A percentile compares a stretch with the other conserved stretches of the same genome.
Conservation (phyloP, 1,140 invertebrate genomes). For the Uloborus diversus region DNA sequence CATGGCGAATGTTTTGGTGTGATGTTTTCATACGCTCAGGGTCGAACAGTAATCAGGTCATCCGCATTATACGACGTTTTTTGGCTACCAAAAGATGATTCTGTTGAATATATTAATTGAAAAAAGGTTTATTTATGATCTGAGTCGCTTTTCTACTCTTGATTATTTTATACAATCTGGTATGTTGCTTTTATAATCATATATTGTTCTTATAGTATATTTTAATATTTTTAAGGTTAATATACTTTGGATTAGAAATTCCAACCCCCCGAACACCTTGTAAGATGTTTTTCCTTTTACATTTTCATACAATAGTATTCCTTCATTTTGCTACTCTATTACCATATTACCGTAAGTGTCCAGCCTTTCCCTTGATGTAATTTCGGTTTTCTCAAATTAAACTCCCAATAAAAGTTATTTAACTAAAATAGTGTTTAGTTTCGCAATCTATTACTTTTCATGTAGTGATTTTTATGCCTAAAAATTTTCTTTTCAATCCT, state of each 20-base stretch:
- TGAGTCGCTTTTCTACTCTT: neutral
- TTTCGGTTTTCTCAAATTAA: too few species aligned
- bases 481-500: too few species aligned
- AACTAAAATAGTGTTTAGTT: too few species aligned
- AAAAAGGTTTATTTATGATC: neutral
- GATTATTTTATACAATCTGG: neutral
- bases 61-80: neutral
- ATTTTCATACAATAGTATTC: too few species aligned
- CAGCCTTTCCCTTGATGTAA: too few species aligned
- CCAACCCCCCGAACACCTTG: too few species aligned
- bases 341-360: too few species aligned
- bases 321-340: too few species aligned
- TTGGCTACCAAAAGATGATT: neutral
- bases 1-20: constrained; percentile 55
- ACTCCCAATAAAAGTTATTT: too few species aligned
- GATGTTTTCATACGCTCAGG: constrained; percentile 28
- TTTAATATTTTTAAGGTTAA: neutral
- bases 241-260: neutral
- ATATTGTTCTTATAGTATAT: neutral
- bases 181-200: neutral
- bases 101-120: neutral
- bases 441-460: too few species aligned
- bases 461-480: too few species aligned
- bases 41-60: constrained; percentile 43
- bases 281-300: too few species aligned